Conservation (phyloP, 2,888 invertebrate genomes). For the Pyrrhia umbra region DNA sequence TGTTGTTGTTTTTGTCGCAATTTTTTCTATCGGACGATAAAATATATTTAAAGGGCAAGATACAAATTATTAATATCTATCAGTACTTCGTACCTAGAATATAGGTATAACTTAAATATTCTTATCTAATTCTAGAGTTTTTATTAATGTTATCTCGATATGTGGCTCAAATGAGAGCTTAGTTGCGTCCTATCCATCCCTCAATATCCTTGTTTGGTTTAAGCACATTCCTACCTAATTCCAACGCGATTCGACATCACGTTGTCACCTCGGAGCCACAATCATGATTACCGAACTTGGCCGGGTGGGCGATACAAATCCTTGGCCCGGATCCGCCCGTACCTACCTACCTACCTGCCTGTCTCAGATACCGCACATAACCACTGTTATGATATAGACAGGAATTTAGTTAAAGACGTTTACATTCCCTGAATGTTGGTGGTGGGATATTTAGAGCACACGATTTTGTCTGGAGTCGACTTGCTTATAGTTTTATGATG, state of each 20-base stretch:
- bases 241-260: slow-evolving; percentile 7
- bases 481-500: too few species aligned
- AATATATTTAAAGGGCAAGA: too few species aligned
- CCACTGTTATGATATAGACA: slow-evolving; percentile 58
- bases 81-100: too few species aligned
- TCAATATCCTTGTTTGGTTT: slow-evolving; percentile 17
- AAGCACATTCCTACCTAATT: slow-evolving; percentile 33
- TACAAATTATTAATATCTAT: too few species aligned
- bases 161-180: too few species aligned
- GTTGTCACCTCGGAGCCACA: slow-evolving; percentile 39
- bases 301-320: slow-evolving; percentile 49
- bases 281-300: slow-evolving; percentile 56
- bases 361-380: slow-evolving; percentile 44
- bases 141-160: too few species aligned
- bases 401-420: slow-evolving; percentile 57
- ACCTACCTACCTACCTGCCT: slow-evolving; percentile 10
- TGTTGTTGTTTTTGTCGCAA: too few species aligned
- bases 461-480: slow-evolving; percentile 36
- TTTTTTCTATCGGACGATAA: too few species aligned
- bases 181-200: too few species aligned
- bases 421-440: slow-evolving; percentile 50
- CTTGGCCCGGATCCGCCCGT: slow-evolving; percentile 36
- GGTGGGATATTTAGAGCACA: slow-evolving; percentile 17
- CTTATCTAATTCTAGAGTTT: too few species aligned
- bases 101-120: too few species aligned